Evolutionary conservation across 2,797 vertebrate species (phyloP).

Genomic region (Chrosomus eos): DNA sequence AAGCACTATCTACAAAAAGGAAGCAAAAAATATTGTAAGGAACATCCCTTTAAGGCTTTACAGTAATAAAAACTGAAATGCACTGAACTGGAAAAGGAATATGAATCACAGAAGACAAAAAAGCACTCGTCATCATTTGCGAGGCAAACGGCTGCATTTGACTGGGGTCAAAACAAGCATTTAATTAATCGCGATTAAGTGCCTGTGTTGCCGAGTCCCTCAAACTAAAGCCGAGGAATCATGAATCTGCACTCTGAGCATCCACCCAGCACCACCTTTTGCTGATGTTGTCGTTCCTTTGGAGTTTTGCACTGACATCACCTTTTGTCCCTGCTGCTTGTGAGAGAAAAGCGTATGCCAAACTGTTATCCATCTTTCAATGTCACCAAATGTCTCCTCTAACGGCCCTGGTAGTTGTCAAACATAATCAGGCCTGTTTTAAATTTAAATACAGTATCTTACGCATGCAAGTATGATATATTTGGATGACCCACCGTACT

Average conservation of each 20-base stretch:
- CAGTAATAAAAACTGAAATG: constrained; percentile 32
- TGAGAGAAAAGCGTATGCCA: constrained; percentile 50
- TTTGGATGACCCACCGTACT: constrained; percentile 49
- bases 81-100: constrained; percentile 17
- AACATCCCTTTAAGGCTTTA: constrained; percentile 53
- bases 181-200: constrained; percentile 53
- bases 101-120: constrained; percentile 18
- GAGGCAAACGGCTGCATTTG: constrained; percentile 45
- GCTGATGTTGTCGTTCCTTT: constrained; percentile 56
- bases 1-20: constrained; percentile 15
- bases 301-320: constrained; percentile 54
- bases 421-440: constrained; percentile 32
- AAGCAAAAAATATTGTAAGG: constrained; percentile 27
- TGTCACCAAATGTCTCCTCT: constrained; percentile 46
- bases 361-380: constrained; percentile 53
- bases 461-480: constrained; percentile 49
- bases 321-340: constrained; percentile 55
- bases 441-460: constrained; percentile 40
- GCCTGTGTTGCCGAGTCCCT: constrained; percentile 46
- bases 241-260: constrained; percentile 57
- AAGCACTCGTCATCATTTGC: constrained; percentile 31
- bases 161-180: constrained; percentile 48
- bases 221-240: constrained; percentile 38
- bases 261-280: constrained; percentile 53
- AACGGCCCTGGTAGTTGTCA: constrained; percentile 36